Base-by-base conservation (phyloP, 2,888 invertebrate genomes). In the Crossocerus cetratus region DNA sequence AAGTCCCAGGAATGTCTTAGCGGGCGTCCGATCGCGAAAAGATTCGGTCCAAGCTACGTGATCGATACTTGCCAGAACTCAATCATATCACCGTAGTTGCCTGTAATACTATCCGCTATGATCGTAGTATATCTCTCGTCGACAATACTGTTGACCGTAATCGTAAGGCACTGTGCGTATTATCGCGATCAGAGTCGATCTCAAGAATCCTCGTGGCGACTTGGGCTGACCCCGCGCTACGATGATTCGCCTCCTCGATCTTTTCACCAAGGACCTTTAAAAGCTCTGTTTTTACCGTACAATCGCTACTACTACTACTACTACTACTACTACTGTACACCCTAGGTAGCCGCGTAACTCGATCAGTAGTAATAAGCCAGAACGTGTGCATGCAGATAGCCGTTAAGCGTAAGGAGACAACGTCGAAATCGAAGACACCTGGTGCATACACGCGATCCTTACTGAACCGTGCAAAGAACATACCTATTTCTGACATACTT, bases 61-160 rank as follows among this genome's bases (percentile, higher is more conserved):
- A 72, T 72, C 16, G 66, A 77, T 65, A 11, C 72, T 58, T 74
- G 80, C 68, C 72, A 72, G 81, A 84, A 84, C 72, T 85, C 83
- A 84, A 85, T 86, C 84, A 84, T 86, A 86, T 86, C 86, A 86
- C 86, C 86, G 86, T 86, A 86, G 86, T 85, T 86, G 86, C 86
- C 86, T 86, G 49, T 16, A 49, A 83, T 80, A 83, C 79, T 84
- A 81, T 67, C 73, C 77, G 76, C 75, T 83, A 32, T 32, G 11
- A 32, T 32, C 81, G 77, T 79, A 82, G 81, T 85, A 82, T 76
- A 32, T 32, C 32, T 11, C 78, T 81, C 72, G 80, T 83, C 77
- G 78, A 82, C 78, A 80, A 77, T 77, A 77, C 77, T 77, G 77
- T 80, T 76, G 73, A 83, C 74, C 72, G 72, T 61, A 66, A 8